These are phyloP conservation scores for Thomomys bottae DNA, from an alignment of 2,113 vertebrate genomes.

Conservation along the genomic window DNA sequence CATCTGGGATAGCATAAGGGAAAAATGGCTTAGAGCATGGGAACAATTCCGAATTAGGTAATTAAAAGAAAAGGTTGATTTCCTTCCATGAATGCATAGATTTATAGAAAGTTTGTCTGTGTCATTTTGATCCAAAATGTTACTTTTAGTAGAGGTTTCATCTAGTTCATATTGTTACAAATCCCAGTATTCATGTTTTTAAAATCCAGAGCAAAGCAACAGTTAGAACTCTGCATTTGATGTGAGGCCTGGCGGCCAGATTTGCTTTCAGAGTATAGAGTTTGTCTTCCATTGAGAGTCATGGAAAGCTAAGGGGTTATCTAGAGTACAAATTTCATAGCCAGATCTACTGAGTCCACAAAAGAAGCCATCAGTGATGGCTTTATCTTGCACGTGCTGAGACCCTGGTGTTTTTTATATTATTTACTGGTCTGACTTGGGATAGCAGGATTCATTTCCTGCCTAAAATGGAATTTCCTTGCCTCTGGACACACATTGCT, in stretches of 20 bases:
- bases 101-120: background rate
- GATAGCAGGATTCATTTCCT: background rate
- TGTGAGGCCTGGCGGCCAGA: background rate
- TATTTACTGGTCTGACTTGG: background rate
- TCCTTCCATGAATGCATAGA: background rate
- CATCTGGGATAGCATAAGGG: background rate
- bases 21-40: background rate
- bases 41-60: background rate
- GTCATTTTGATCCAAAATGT: background rate
- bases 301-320: background rate
- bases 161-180: background rate
- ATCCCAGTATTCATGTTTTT: background rate
- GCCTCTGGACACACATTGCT: background rate
- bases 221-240: background rate
- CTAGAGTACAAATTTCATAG: background rate
- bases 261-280: background rate
- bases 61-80: background rate
- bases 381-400: background rate
- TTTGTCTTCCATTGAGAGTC: background rate
- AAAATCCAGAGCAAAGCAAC: conserved; percentile 6
- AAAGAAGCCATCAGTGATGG: background rate
- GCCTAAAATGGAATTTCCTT: background rate
- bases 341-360: background rate
- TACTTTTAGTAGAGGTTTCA: background rate
- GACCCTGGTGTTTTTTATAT: background rate